Evolutionary conservation across 2,888 invertebrate genomes (phyloP), one percentile per base, ranked within the genome.

Genomic region (Ametastegia equiseti): DNA sequence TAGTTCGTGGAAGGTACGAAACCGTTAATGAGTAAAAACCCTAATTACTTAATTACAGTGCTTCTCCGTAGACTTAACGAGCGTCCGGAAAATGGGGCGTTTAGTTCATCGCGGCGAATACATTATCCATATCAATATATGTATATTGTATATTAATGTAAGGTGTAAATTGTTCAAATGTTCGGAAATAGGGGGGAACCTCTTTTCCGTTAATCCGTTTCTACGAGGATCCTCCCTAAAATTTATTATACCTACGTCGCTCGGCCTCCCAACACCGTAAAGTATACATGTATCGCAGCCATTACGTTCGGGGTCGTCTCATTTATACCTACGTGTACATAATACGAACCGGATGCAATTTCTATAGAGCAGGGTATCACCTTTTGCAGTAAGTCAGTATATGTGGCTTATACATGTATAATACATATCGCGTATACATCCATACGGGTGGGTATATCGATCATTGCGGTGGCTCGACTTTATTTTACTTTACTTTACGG

Each of bases 341-440:
- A 67, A 67, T 67, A 36, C 3, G 71, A 71, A 54, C 75, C 33
- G 75, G 75, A 75, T 75, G 54, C 75, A 75, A 75, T 54, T 75
- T 75, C 75, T 75, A 75, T 54, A 54, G 75, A 54, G 33, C 39
- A 30, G 27, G 54, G 54, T 54, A 75, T 54, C 36, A 54, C 30
- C 47, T 54, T 36, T 75, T 36, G 33, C 33, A 60, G 13, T 30
- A 60, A 27, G 65, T 39, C 23, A 67, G 65, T 63, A 39, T 67
- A 36, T 5, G n/a, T 63, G 33, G 3, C 13, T 54, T 6, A 30
- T 30, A 60, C 15, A 39, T 1, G 15, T 67, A 67, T 30, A 33
- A 15, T 67, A 67, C n/a, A 39, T 27, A 27, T 36, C 33, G 36
- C 19, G 65, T 65, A 65, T 36, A 60, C 23, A 27, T n/a, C n/a